Conservation (phyloP, 2,113 vertebrate species). For the Mobula hypostoma region DNA sequence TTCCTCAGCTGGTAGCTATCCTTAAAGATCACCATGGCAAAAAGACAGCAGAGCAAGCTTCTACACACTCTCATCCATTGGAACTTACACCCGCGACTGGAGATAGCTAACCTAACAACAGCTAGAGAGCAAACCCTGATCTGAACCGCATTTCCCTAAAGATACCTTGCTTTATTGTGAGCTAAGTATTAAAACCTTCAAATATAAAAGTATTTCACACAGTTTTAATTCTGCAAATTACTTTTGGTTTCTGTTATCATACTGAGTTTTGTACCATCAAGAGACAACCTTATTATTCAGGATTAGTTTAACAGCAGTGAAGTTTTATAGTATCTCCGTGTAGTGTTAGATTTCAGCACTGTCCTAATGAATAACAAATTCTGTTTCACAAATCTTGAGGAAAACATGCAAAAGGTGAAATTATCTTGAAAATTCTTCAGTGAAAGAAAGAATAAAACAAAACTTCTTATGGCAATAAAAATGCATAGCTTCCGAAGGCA, state of each 20-base stretch:
- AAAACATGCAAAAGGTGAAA: not conserved
- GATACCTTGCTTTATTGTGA: not conserved
- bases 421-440: not conserved
- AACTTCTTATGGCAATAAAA: not conserved
- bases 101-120: not conserved
- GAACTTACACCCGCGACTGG: not conserved
- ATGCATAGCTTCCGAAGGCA: not conserved
- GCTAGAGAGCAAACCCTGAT: not conserved
- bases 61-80: not conserved
- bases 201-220: not conserved
- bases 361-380: not conserved
- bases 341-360: not conserved
- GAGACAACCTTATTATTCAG: conserved; percentile 3
- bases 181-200: not conserved
- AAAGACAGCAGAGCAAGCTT: not conserved
- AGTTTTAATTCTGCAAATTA: not conserved
- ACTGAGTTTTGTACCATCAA: not conserved
- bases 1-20: not conserved
- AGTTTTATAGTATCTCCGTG: not conserved
- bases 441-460: too few relatives aligned
- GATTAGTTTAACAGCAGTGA: not conserved
- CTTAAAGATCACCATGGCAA: not conserved
- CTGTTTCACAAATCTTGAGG: not conserved
- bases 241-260: not conserved
- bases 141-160: not conserved